Evolutionary conservation across 2,888 invertebrate species (phyloP), one percentile per base, ranked within the genome.

Genomic region (Eristalinus sepulchralis): DNA sequence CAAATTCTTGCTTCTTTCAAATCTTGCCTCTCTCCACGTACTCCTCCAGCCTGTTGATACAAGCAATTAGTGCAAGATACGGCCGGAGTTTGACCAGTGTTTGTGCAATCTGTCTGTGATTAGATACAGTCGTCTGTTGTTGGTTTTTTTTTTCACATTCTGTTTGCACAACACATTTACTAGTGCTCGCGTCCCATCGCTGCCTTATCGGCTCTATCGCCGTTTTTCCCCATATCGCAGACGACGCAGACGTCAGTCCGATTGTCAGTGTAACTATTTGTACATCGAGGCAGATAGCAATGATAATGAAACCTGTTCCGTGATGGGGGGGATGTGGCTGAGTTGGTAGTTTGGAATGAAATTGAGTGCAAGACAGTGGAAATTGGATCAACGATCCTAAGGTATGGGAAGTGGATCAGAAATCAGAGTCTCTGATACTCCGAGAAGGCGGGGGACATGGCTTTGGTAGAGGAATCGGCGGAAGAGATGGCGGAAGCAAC

Each of bases 161-260:
- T 77, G 31, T 82, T 82, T 76, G 60, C 53, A 66, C 55, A 82
- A 77, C 77, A 22, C 59, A 82, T 53, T 71, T 64, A 64, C 60
- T 59, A 10, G 27, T 57, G 33, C 64, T 57, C 20, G 47, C 17
- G 17, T 11, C 13, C n/a, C 39, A 39, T 39, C 2, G n/a, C 2
- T 27, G 5, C 27, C 27, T 27, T 3, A 27, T 5, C 47, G 39
- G 39, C n/a, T 39, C 2, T 47, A 47, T 47, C 39, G n/a, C 39
- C n/a, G 47, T 8, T 47, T 17, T 17, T 6, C 39, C n/a, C 39
- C n/a, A n/a, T 47, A 17, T 47, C 47, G 47, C 47, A 10, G 8
- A 39, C 39, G 39, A 39, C 39, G 24, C 24, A 17, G 64, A 64
- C 59, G 76, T 71, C 82, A 82, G 60, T 82, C 71, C 59, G 20